Percentiles rank a stretch among this genome's conserved stretches.
phyloP scores from a whole-genome alignment of 2,888 invertebrate genomes.

The Masnerella sp. region DNA sequence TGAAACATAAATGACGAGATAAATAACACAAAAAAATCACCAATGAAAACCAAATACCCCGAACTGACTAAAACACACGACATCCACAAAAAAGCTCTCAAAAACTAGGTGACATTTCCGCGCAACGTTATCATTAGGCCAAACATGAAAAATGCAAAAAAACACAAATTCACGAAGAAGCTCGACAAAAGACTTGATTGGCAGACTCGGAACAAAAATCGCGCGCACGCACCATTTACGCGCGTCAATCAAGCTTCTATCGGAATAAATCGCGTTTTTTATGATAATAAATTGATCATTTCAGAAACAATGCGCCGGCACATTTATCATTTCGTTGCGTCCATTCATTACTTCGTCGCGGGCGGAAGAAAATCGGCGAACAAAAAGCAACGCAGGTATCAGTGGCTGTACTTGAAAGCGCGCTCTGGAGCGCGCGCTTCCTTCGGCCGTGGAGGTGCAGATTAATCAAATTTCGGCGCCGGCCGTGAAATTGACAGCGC shows the following conservation, averaged over 20 bases:
- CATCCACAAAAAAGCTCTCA: no score
- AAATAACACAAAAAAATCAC: no score
- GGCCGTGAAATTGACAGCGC: slow-evolving; percentile 50
- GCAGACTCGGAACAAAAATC: slow-evolving; percentile 16
- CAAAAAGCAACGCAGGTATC: no score
- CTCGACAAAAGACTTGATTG: slow-evolving; percentile 22
- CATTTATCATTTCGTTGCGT: slow-evolving; percentile 32
- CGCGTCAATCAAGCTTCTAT: slow-evolving; percentile 29
- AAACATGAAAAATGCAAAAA: no score
- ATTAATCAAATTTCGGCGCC: slow-evolving; percentile 33
- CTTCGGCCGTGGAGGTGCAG: no score
- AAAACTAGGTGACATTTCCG: no score
- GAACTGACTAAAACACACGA: no score
- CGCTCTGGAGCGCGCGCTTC: slow-evolving; percentile 1
- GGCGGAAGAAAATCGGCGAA: slow-evolving; percentile 1
- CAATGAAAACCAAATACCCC: no score
- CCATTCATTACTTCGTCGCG: slow-evolving; percentile 16
- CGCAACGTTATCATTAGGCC: no score
- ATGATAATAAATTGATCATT: slow-evolving; percentile 42
- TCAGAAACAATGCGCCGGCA: slow-evolving; percentile 26
- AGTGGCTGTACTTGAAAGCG: slow-evolving; percentile 20
- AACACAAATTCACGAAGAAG: no score
- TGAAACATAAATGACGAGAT: no score
- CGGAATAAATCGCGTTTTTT: slow-evolving; percentile 35
- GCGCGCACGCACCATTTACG: slow-evolving; percentile 23